phyloP scores from a whole-genome alignment of 2,113 vertebrate species.

The Ptychochromis oligacanthus region DNA sequence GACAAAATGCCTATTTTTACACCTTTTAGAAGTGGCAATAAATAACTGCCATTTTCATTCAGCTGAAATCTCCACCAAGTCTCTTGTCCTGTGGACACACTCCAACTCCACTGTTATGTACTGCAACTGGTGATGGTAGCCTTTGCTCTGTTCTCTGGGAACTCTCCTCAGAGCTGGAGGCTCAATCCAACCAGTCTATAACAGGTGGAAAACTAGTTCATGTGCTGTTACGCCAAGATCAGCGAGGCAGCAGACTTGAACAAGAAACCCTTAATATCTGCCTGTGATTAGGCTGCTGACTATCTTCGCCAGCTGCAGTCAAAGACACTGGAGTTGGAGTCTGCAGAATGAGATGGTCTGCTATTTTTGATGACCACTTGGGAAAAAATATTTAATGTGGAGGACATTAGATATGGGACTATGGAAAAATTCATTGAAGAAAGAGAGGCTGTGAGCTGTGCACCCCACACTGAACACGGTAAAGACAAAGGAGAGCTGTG shows the following conservation, averaged over 20 bases:
- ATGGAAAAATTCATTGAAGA: neutral
- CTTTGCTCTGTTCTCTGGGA: neutral
- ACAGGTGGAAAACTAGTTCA: neutral
- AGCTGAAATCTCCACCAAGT: neutral
- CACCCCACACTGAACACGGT: neutral
- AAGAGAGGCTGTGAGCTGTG: too few relatives aligned
- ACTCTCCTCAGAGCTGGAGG: neutral
- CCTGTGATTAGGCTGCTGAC: neutral
- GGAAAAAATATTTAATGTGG: too few relatives aligned
- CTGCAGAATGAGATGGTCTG: neutral
- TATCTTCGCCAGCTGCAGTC: neutral
- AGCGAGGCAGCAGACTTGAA: too few relatives aligned
- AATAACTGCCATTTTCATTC: neutral
- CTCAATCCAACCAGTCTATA: neutral
- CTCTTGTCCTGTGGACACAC: neutral
- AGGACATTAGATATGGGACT: too few relatives aligned
- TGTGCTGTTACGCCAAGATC: neutral
- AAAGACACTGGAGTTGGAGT: neutral
- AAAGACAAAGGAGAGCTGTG: neutral
- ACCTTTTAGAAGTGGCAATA: neutral
- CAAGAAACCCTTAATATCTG: neutral
- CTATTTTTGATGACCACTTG: too few relatives aligned
- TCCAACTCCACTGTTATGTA: neutral
- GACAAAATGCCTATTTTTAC: neutral
- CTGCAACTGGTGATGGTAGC: neutral